These are phyloP conservation scores for Leptobrachium ailaonicum DNA, from an alignment of 2,113 vertebrate species.

Conservation along the genomic window DNA sequence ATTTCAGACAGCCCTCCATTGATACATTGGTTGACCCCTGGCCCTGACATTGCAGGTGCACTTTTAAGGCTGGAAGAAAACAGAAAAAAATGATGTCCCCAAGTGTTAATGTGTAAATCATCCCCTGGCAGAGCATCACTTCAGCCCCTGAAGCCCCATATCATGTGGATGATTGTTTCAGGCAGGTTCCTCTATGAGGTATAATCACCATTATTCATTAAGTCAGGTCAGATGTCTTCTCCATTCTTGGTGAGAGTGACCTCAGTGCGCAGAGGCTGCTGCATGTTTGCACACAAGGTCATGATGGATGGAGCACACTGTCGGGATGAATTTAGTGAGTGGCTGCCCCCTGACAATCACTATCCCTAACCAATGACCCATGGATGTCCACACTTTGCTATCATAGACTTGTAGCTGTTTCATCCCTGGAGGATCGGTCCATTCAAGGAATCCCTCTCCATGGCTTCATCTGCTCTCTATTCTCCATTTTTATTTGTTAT, in stretches of 20 bases:
- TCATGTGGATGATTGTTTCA: constrained; percentile 14
- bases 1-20: constrained; percentile 90
- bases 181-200: not conserved
- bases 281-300: constrained; percentile 72
- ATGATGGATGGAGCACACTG: constrained; percentile 76
- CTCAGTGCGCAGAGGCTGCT: constrained; percentile 64
- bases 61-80: constrained; percentile 68
- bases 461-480: constrained; percentile 54
- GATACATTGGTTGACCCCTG: constrained; percentile 86
- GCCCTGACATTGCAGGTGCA: constrained; percentile 86
- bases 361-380: constrained; percentile 73
- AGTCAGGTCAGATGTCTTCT: constrained; percentile 13
- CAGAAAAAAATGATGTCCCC: constrained; percentile 3
- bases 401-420: constrained; percentile 55
- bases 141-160: not conserved
- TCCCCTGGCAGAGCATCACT: constrained; percentile 29
- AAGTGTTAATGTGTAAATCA: constrained; percentile 46
- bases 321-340: constrained; percentile 85
- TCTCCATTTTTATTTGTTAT: constrained; percentile 60
- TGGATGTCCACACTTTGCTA: constrained; percentile 66
- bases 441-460: constrained; percentile 66
- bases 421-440: constrained; percentile 55
- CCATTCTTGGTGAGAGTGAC: constrained; percentile 61
- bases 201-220: constrained; percentile 31
- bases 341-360: constrained; percentile 81